Evolutionary conservation across 2,113 vertebrate genomes (phyloP).

Genomic region (Microtus oregoni): DNA sequence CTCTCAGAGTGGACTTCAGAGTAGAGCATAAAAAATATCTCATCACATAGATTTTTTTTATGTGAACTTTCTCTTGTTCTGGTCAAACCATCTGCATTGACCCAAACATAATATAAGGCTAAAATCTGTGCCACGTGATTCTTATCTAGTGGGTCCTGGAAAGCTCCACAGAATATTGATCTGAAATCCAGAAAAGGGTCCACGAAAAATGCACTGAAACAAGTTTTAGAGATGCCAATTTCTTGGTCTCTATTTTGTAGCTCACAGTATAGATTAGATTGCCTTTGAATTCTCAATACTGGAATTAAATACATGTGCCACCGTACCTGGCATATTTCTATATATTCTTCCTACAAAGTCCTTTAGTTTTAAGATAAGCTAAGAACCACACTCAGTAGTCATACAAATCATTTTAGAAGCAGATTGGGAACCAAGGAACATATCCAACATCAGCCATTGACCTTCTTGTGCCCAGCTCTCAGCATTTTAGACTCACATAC

Average conservation of each 20-base stretch:
- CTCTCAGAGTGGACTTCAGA: not conserved
- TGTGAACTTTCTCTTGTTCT: not conserved
- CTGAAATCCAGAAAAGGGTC: not conserved
- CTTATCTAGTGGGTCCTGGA: not conserved
- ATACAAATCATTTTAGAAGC: not conserved
- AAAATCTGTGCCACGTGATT: fast-evolving
- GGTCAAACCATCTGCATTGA: not conserved
- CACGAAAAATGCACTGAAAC: not conserved
- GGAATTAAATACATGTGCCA: not conserved
- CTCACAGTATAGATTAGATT: not conserved
- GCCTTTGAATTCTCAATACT: not conserved
- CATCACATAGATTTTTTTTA: not conserved
- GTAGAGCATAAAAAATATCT: not conserved
- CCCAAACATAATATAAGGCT: not conserved
- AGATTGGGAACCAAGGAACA: not conserved
- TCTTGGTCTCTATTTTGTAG: not conserved
- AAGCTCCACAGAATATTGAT: not conserved
- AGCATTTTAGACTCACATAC: not conserved
- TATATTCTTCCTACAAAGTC: not conserved
- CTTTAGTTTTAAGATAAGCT: not conserved
- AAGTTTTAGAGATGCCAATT: not conserved
- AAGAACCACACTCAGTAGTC: not conserved
- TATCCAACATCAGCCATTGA: not conserved
- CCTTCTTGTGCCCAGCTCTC: not conserved
- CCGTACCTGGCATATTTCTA: not conserved